Base-by-base conservation (phyloP, 2,113 vertebrate species). In the Blennius ocellaris region DNA sequence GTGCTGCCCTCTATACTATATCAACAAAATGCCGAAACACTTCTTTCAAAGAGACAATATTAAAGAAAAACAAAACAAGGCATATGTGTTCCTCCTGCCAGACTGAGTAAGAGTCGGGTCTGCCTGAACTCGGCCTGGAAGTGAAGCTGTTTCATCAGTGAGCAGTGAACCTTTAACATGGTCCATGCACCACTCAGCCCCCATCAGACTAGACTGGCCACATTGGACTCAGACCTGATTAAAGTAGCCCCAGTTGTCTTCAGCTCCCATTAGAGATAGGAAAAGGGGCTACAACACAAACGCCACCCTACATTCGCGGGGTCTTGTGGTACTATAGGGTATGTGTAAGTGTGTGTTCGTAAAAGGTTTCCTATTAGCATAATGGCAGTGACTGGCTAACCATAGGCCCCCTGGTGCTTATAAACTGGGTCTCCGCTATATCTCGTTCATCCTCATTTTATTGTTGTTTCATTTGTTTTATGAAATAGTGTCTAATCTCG, bases 131-230 rank as follows among this genome's bases (percentile, higher is more conserved):
- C 52, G 62, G 81, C 85, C 78, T 90, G 88, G 88, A 92, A 91
- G 87, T 89, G 90, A 90, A 90, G 86, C 87, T 87, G 85, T 83
- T 92, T 75, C 74, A 85, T 90, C 89, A 78, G 89, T 89, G 88
- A 92, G 80, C 91, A 89, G 77, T 91, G 91, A 93, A 92, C 90
- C 87, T 59, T 90, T 83, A 92, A 90, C 85, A 77, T 67, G 54
- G 85, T 82, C 86, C 84, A 78, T 76, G 81, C 84, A 90, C 89
- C 75, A 76, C 70, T 92, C 92, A 89, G 85, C 84, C 88, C 87
- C 85, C 87, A 93, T 93, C 90, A 92, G 84, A 85, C 78, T 44
- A 83, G 74, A 82, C 88, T 70, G 73, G 74, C 83, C 75, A 86
- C 78, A 82, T 44, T 90, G 82, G 79, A 81, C 75, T 93, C 92